Percentiles rank a stretch among this genome's conserved stretches.
phyloP scores from a whole-genome alignment of 30 jellyfish, hydroid and myxozoan species.

The Aurelia coerulea region DNA sequence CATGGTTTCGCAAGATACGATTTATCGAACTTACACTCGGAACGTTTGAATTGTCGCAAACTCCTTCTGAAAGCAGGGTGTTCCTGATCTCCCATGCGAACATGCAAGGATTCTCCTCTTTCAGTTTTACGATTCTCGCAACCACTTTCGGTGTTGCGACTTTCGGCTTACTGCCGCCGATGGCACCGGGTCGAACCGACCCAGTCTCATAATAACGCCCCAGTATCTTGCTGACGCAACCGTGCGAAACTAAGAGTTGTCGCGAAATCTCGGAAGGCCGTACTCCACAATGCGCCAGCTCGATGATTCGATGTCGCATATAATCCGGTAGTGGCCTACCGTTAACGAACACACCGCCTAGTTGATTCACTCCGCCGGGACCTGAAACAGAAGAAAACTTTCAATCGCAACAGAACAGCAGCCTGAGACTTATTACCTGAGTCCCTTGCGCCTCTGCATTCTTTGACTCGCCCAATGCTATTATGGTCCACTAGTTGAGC shows the following conservation, averaged over 20 bases:
- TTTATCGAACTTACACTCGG: constrained; percentile 98
- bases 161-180: constrained; percentile 98
- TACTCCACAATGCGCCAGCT: constrained; percentile 99
- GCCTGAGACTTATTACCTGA: no score
- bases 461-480: no score
- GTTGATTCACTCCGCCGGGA: constrained; percentile 99
- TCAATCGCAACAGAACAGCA: no score
- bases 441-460: no score
- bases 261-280: constrained; percentile 98
- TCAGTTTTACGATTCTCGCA: constrained; percentile 91
- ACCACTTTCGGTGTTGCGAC: constrained; percentile 99
- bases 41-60: constrained; percentile 93
- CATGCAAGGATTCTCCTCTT: constrained; percentile 99
- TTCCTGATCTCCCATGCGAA: constrained; percentile 98
- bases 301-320: constrained; percentile 98
- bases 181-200: constrained; percentile 99
- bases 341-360: constrained; percentile 98
- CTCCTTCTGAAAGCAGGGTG: constrained; percentile 90
- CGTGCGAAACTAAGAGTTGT: constrained; percentile 96
- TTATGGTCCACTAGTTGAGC: no score
- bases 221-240: constrained; percentile 98
- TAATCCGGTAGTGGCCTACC: constrained; percentile 99
- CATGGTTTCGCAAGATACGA: constrained; percentile 94
- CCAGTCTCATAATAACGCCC: constrained; percentile 99
- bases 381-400: constrained; percentile 40